Evolutionary conservation across 30 jellyfish, hydroid and myxozoan species (phyloP).

Genomic region (Haliclystus octoradiatus): DNA sequence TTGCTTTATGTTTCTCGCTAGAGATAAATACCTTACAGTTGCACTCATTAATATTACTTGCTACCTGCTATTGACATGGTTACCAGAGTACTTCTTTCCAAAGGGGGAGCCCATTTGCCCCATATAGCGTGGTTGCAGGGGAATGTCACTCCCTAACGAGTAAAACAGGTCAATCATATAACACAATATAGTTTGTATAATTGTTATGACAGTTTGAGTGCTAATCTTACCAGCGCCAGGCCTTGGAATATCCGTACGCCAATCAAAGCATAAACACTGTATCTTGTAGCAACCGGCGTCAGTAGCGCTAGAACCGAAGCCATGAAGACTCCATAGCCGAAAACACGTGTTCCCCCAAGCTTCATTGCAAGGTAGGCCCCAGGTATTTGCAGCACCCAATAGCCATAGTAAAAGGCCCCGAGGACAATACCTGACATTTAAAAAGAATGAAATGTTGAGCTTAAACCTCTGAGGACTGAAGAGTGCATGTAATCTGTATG

Average conservation of each 20-base stretch:
- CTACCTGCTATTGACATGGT: constrained; percentile 92
- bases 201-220: background rate
- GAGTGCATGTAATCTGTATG: too few relatives aligned
- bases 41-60: too few relatives aligned
- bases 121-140: constrained; percentile 90
- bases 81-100: constrained; percentile 81
- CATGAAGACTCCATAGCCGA: constrained; percentile 90
- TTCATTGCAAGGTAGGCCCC: constrained; percentile 96
- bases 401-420: constrained; percentile 84
- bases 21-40: background rate
- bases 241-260: constrained; percentile 77
- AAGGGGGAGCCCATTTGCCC: constrained; percentile 96
- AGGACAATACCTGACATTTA: constrained; percentile 48
- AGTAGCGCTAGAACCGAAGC: constrained; percentile 62
- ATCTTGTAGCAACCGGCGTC: constrained; percentile 96
- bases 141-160: constrained; percentile 73
- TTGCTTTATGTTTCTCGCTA: background rate
- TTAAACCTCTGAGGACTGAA: too few relatives aligned
- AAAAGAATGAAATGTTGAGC: background rate
- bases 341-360: constrained; percentile 84
- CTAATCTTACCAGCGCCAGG: constrained; percentile 28
- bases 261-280: constrained; percentile 74
- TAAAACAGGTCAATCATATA: background rate
- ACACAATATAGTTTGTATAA: background rate
- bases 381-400: constrained; percentile 88